Conservation (phyloP, 2,797 vertebrate species). For the Liasis olivaceus region DNA sequence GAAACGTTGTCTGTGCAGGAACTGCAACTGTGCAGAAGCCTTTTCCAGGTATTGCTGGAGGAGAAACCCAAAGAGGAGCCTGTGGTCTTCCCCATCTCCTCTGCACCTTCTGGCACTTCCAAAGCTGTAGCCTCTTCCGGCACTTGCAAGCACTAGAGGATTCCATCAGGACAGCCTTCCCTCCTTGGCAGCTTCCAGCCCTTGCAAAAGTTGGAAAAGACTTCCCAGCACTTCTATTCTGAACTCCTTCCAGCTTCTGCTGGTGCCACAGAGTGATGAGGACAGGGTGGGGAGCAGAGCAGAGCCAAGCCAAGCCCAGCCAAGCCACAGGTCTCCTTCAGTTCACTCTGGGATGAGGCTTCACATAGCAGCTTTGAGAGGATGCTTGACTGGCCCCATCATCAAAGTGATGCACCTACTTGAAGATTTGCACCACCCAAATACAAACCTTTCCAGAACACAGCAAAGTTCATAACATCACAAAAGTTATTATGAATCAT, state of each 20-base stretch:
- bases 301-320: background rate
- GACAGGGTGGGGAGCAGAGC: background rate
- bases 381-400: background rate
- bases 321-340: background rate
- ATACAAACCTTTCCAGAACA: background rate
- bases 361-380: background rate
- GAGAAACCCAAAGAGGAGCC: background rate
- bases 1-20: background rate
- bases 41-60: background rate
- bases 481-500: background rate
- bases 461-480: background rate
- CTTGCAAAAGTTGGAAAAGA: background rate
- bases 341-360: background rate
- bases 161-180: background rate
- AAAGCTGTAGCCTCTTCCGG: background rate
- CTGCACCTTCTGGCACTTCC: background rate
- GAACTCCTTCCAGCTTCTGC: background rate
- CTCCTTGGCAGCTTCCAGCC: background rate
- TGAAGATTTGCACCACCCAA: background rate
- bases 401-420: background rate
- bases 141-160: background rate
- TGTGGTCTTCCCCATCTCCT: background rate
- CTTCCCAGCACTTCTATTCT: background rate
- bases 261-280: background rate
- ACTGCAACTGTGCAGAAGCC: background rate